Percentiles rank a stretch among this genome's conserved stretches.
These are phyloP conservation scores for Corythornis vintsioides DNA, from an alignment of 2,113 vertebrate genomes.

Conservation along the genomic window DNA sequence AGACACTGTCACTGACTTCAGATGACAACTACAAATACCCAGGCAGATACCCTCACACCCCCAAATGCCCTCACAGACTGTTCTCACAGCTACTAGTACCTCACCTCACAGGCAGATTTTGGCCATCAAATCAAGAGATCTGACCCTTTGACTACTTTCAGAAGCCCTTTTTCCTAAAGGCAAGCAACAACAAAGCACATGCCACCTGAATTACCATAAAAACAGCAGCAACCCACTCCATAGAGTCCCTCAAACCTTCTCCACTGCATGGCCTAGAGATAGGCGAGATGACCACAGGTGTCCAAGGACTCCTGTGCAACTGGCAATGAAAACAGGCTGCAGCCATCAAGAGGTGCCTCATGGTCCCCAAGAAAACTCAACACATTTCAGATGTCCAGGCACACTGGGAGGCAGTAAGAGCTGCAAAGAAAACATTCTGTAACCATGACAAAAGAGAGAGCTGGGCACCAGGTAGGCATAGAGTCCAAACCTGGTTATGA, in stretches of 20 bases:
- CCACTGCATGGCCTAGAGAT: not conserved
- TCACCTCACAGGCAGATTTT: not conserved
- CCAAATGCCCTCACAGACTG: not conserved
- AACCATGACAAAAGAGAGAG: not conserved
- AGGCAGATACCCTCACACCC: not conserved
- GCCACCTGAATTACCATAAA: not conserved
- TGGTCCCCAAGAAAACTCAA: not conserved
- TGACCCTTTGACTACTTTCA: not conserved
- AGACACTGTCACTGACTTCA: not conserved
- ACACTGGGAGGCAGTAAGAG: not conserved
- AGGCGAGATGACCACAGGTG: not conserved
- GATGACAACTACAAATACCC: not conserved
- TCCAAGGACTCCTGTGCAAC: not conserved
- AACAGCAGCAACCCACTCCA: not conserved
- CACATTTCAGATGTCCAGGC: not conserved
- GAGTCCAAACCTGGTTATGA: not conserved
- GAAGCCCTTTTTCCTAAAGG: not conserved
- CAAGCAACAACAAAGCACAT: not conserved
- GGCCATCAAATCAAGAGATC: not conserved
- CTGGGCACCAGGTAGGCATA: not conserved
- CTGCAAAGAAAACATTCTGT: not conserved
- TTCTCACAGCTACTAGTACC: not conserved
- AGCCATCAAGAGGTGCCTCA: not conserved
- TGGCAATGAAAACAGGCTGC: not conserved
- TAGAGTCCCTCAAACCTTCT: not conserved